These are phyloP conservation scores for Noctua janthina DNA, from an alignment of 2,888 invertebrate genomes.

Conservation along the genomic window DNA sequence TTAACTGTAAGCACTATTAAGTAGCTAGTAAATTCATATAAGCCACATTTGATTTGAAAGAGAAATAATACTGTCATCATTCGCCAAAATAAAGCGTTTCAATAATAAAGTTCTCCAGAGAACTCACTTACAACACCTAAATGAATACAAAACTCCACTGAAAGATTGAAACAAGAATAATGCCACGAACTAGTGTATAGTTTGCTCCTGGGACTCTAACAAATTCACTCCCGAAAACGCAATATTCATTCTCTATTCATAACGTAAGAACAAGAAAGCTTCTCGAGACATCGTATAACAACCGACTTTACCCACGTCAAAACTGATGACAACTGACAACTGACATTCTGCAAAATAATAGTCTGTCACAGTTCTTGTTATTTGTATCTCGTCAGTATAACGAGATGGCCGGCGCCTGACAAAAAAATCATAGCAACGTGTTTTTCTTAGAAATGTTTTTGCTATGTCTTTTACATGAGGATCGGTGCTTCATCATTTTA, in stretches of 20 bases:
- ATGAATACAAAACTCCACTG: conserved; percentile 15
- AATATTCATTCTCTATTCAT: conserved; percentile 64
- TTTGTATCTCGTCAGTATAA: conserved; percentile 59
- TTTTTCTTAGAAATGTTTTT: conserved; percentile 44
- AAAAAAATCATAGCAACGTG: conserved; percentile 56
- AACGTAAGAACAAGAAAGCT: conserved; percentile 56
- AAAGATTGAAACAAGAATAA: conserved; percentile 50
- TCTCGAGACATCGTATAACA: conserved; percentile 50
- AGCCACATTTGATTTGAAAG: background rate
- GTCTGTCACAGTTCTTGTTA: conserved; percentile 64
- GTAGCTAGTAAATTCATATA: background rate
- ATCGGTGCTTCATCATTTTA: conserved; percentile 49
- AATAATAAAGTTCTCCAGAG: background rate
- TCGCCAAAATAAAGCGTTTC: background rate
- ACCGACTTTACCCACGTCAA: conserved; percentile 74
- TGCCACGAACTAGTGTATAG: conserved; percentile 16
- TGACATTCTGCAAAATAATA: conserved; percentile 74
- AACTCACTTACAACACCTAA: conserved; percentile 11
- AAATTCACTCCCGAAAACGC: conserved; percentile 56
- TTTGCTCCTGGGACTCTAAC: conserved; percentile 17
- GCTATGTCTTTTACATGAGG: conserved; percentile 36
- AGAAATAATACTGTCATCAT: background rate
- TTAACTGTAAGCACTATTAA: too few relatives aligned
- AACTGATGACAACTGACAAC: conserved; percentile 76
- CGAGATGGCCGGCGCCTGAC: conserved; percentile 54